phyloP scores from a whole-genome alignment of 1,140 invertebrate genomes.

The Drosophila tsacasi region DNA sequence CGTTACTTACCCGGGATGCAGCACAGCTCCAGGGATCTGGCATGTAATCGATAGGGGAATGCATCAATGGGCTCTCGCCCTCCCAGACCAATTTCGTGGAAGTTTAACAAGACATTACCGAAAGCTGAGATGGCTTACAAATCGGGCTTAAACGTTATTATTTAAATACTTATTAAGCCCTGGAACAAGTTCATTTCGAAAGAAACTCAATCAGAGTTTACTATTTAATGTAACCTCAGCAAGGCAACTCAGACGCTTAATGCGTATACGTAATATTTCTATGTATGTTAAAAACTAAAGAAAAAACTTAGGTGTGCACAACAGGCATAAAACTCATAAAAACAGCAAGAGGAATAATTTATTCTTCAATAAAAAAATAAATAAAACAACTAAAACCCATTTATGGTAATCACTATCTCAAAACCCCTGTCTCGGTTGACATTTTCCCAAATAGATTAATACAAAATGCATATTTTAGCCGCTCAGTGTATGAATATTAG shows the following conservation, averaged over 20 bases:
- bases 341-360: background rate
- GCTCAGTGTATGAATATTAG: conserved; percentile 26
- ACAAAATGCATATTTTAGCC: background rate
- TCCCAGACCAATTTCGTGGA: conserved; percentile 12
- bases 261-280: background rate
- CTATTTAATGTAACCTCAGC: background rate
- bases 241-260: background rate
- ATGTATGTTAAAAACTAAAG: background rate
- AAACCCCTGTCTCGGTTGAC: background rate
- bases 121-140: conserved; percentile 5
- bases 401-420: conserved; percentile 7
- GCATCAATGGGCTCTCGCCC: conserved; percentile 6
- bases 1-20: conserved; percentile 43
- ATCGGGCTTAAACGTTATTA: background rate
- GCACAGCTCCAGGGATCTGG: conserved; percentile 31
- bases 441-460: conserved; percentile 4
- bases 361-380: no score
- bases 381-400: no score
- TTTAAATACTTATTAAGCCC: background rate
- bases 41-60: conserved; percentile 39
- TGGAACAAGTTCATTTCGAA: background rate
- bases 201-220: background rate
- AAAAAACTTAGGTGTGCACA: background rate
- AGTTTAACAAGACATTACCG: conserved; percentile 19
- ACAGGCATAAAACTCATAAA: background rate